A percentile compares a stretch with the other conserved stretches of the same genome.
Conservation (phyloP, 2,113 vertebrate genomes). For the Felis chaus region DNA sequence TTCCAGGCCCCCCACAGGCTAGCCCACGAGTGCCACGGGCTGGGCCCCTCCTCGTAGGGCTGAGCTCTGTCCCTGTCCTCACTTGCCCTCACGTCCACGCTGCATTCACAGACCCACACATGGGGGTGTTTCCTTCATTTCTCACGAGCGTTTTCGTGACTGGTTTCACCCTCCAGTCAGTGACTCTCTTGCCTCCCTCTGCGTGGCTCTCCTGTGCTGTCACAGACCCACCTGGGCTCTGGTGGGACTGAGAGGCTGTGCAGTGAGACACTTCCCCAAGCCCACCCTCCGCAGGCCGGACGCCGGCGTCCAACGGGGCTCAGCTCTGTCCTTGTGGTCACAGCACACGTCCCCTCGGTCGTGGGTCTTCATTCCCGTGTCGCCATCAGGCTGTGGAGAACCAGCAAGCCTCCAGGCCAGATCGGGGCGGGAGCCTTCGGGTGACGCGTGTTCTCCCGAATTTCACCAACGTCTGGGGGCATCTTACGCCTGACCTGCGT, state of each 20-base stretch:
- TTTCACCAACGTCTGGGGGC: fast-evolving
- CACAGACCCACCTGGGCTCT: not conserved
- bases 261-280: not conserved
- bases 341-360: not conserved
- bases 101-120: fast-evolving
- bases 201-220: not conserved
- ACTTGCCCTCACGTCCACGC: not conserved
- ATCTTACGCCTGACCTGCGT: not conserved
- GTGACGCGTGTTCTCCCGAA: fast-evolving
- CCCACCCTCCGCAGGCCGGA: not conserved
- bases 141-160: not conserved
- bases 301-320: not conserved
- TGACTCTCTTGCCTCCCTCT: not conserved
- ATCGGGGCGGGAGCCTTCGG: not conserved
- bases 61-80: not conserved
- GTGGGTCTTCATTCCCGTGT: not conserved
- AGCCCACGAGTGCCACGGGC: not conserved
- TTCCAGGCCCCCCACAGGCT: not conserved
- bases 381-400: not conserved
- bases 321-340: not conserved
- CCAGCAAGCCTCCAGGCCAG: not conserved
- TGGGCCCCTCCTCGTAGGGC: not conserved
- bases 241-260: not conserved
- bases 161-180: not conserved
- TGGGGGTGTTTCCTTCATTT: not conserved